Percentiles rank a stretch among this genome's conserved stretches.
These are phyloP conservation scores for Anas platyrhynchos DNA, from an alignment of 2,113 vertebrate genomes.

Conservation along the genomic window DNA sequence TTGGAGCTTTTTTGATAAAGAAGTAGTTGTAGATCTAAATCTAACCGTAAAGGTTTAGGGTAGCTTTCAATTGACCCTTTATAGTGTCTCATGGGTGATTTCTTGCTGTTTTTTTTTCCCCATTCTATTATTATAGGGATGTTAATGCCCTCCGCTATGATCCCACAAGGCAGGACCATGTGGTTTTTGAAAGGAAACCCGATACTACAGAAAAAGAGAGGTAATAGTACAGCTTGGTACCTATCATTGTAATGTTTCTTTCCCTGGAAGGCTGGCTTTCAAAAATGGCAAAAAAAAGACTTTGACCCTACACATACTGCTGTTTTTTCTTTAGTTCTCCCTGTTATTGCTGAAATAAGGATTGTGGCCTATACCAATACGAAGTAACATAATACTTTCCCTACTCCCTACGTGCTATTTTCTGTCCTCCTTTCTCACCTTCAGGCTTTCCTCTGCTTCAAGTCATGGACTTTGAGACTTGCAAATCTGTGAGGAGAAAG, in stretches of 20 bases:
- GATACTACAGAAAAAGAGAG: conserved; percentile 80
- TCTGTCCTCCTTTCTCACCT: not conserved
- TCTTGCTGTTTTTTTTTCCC: not conserved
- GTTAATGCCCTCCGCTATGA: conserved; percentile 90
- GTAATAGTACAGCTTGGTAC: conserved; percentile 63
- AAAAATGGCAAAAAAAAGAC: not conserved
- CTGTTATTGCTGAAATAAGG: not conserved
- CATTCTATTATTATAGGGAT: conserved; percentile 78
- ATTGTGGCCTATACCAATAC: not conserved
- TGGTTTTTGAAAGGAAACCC: conserved; percentile 85
- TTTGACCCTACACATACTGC: not conserved
- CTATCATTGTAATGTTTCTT: not conserved
- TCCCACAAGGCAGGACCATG: conserved; percentile 89
- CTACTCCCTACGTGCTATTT: not conserved
- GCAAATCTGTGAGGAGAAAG: not conserved
- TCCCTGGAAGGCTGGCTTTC: not conserved
- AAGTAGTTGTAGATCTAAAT: not conserved
- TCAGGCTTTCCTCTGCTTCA: not conserved
- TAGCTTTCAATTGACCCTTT: not conserved
- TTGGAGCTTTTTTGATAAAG: not conserved
- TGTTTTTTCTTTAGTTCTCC: not conserved
- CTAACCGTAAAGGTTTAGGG: not conserved
- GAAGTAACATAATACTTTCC: not conserved
- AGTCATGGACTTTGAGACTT: not conserved
- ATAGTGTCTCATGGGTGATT: not conserved